Evolutionary conservation across 1,140 invertebrate genomes (phyloP).

Genomic region (Diprion similis): DNA sequence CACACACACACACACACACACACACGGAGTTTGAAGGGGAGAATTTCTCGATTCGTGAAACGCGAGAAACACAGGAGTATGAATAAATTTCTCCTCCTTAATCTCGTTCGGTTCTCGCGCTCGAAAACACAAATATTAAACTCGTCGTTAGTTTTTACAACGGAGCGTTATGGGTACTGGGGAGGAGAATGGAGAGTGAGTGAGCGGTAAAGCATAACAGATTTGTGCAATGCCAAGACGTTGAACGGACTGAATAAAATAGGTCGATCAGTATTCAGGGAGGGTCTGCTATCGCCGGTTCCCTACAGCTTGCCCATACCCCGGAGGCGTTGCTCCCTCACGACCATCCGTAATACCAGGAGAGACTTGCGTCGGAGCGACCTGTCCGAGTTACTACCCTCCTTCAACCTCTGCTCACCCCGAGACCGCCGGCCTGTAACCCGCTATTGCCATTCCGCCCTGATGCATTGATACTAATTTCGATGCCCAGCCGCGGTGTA

Average conservation of each 20-base stretch:
- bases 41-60: no score
- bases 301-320: slow-evolving; percentile 25
- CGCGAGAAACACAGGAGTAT: no score
- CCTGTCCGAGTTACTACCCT: slow-evolving; percentile 3
- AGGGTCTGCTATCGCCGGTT: slow-evolving; percentile 27
- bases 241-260: slow-evolving; percentile 32
- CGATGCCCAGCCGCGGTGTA: no score
- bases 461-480: background rate
- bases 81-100: no score
- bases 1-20: no score
- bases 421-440: background rate
- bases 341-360: background rate
- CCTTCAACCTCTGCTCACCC: background rate
- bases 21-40: no score
- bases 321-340: background rate
- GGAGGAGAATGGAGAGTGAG: background rate
- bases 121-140: slow-evolving; percentile 3
- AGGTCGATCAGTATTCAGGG: slow-evolving; percentile 32
- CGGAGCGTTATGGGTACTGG: background rate
- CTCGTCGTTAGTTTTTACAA: slow-evolving; percentile 7
- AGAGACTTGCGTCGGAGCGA: background rate
- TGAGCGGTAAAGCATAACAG: slow-evolving; percentile 7
- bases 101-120: background rate
- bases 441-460: background rate
- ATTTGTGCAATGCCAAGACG: slow-evolving; percentile 15